Evolutionary conservation across 2,113 vertebrate genomes (phyloP).

Genomic region (Meles meles): DNA sequence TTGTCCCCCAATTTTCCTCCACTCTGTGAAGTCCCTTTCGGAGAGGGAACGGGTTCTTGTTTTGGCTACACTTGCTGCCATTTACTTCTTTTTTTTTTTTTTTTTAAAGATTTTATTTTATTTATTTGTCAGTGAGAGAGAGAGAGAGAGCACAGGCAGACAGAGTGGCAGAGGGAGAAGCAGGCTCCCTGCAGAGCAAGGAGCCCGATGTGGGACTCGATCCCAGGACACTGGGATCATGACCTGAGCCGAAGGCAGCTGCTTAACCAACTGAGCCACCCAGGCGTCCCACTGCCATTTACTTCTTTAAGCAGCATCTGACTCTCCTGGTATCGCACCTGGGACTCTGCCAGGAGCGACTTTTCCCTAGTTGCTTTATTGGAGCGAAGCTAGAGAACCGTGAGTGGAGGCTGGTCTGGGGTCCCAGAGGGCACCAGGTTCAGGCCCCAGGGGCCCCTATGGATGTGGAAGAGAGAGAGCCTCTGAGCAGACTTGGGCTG

Average conservation of each 20-base stretch:
- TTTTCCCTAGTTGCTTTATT: no score
- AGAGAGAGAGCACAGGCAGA: no score
- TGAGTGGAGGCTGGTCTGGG: neutral
- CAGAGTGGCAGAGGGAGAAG: no score
- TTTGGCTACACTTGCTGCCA: neutral
- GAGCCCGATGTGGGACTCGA: no score
- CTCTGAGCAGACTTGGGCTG: neutral
- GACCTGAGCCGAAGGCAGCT: no score
- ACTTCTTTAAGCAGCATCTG: neutral
- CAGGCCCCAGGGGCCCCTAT: neutral
- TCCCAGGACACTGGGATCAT: no score
- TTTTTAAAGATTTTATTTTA: no score
- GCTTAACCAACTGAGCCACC: no score
- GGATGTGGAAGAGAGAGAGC: neutral
- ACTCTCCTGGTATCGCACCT: neutral
- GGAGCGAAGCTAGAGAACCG: neutral
- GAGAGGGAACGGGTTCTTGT: neutral
- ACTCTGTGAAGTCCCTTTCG: neutral
- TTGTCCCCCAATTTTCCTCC: neutral
- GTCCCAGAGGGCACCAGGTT: neutral
- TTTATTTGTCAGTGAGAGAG: no score
- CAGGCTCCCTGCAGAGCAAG: no score
- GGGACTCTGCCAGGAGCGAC: neutral
- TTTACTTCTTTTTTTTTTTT: neutral
- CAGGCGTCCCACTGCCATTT: neutral